Conservation (phyloP, 2,113 vertebrate genomes). For the Pedionomus torquatus region DNA sequence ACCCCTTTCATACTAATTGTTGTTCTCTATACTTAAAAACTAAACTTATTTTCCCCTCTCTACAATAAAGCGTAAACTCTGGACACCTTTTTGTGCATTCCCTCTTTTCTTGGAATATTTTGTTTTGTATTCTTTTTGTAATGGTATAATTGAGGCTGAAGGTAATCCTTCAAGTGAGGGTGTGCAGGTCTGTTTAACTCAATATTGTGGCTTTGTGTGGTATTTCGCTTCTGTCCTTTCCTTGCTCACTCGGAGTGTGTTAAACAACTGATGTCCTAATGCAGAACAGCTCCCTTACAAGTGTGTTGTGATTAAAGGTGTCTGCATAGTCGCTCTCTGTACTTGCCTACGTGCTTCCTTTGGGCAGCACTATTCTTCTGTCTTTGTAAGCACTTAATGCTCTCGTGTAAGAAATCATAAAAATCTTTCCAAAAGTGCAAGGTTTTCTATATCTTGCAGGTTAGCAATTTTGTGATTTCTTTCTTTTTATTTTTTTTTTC, state of each 20-base stretch:
- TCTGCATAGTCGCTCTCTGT: neutral
- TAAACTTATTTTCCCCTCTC: neutral
- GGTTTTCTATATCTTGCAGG: neutral
- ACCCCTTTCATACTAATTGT: neutral
- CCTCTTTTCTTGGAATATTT: neutral
- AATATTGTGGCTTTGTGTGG: neutral
- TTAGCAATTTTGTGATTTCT: neutral
- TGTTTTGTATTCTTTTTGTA: neutral
- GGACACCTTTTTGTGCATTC: neutral
- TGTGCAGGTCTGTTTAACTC: neutral
- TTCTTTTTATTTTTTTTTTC: neutral
- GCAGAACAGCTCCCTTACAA: neutral
- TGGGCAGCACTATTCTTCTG: neutral
- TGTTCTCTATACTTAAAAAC: neutral
- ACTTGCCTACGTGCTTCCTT: neutral
- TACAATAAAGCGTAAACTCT: neutral
- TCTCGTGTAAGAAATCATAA: neutral
- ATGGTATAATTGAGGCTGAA: neutral
- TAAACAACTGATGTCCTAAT: neutral
- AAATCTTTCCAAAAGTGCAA: neutral
- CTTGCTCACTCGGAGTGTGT: neutral
- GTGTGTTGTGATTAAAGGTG: neutral
- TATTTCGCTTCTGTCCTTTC: neutral
- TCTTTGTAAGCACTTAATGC: neutral
- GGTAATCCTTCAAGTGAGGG: neutral